Conservation (phyloP, 2,888 invertebrate genomes). For the Pristionchus arcanus region DNA sequence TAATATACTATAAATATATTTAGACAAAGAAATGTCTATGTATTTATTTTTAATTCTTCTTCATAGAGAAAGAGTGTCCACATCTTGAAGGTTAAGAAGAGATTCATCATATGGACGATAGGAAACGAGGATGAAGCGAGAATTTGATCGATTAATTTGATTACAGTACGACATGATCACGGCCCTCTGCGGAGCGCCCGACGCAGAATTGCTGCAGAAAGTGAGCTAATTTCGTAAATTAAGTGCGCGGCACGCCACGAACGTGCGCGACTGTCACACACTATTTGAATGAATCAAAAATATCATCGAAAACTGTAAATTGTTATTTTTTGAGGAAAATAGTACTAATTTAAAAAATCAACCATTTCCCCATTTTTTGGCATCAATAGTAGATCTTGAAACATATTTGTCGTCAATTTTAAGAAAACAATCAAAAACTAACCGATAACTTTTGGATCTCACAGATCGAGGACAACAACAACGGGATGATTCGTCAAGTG, state of each 20-base stretch:
- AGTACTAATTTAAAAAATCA: too few relatives aligned
- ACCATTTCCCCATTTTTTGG: too few relatives aligned
- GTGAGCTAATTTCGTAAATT: constrained; percentile 41
- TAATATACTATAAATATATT: too few relatives aligned
- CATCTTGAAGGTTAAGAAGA: background rate
- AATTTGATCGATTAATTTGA: constrained; percentile 47
- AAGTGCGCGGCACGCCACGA: background rate
- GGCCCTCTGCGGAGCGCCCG: constrained; percentile 74
- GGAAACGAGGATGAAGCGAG: background rate
- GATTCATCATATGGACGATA: background rate
- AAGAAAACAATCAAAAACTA: background rate
- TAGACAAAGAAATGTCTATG: background rate
- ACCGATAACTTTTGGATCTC: background rate
- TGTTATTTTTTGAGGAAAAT: too few relatives aligned
- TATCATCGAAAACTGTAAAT: too few relatives aligned
- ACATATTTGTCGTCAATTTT: background rate
- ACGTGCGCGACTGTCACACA: background rate
- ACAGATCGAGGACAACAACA: constrained; percentile 71
- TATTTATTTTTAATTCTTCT: background rate
- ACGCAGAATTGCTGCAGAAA: constrained; percentile 70
- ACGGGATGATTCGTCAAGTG: constrained; percentile 50
- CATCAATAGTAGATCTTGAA: background rate
- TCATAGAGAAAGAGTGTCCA: background rate
- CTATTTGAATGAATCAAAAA: background rate
- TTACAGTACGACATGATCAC: constrained; percentile 74